phyloP scores from a whole-genome alignment of 2,797 vertebrate species.

The Petrocephalus sullivani region DNA sequence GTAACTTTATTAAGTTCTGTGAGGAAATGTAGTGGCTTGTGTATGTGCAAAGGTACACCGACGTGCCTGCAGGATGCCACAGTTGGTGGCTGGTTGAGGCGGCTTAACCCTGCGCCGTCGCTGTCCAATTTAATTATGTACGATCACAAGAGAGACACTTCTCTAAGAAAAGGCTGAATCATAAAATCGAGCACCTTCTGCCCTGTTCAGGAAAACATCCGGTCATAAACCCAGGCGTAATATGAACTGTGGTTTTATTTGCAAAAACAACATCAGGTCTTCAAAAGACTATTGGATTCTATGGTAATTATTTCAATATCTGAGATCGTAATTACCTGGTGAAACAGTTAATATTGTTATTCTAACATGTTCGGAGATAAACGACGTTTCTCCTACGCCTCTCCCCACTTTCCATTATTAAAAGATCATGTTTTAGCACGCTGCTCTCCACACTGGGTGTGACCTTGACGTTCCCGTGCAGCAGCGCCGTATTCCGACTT shows the following conservation, averaged over 20 bases:
- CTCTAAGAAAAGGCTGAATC: not conserved
- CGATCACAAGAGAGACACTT: not conserved
- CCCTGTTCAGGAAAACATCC: not conserved
- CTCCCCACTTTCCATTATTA: not conserved
- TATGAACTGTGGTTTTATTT: conserved; percentile 13
- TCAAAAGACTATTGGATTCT: conserved; percentile 10
- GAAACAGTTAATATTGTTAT: not conserved
- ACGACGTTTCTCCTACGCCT: not conserved
- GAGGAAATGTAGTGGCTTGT: not conserved
- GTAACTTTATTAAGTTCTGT: not conserved
- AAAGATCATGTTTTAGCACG: not conserved
- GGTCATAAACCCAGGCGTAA: not conserved
- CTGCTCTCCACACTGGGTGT: not conserved
- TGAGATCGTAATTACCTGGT: conserved; percentile 5
- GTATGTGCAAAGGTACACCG: not conserved
- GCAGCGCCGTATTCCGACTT: not conserved
- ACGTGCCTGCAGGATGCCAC: not conserved
- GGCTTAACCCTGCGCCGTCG: not conserved
- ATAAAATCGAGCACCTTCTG: not conserved
- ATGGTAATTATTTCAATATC: conserved; percentile 14
- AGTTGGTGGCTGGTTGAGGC: not conserved
- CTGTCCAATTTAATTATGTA: not conserved
- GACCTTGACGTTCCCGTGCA: not conserved
- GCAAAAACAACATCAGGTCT: conserved; percentile 15
- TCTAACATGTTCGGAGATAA: conserved; percentile 7